phyloP scores from a whole-genome alignment of 1,140 invertebrate species.

The Penaeus japonicus region DNA sequence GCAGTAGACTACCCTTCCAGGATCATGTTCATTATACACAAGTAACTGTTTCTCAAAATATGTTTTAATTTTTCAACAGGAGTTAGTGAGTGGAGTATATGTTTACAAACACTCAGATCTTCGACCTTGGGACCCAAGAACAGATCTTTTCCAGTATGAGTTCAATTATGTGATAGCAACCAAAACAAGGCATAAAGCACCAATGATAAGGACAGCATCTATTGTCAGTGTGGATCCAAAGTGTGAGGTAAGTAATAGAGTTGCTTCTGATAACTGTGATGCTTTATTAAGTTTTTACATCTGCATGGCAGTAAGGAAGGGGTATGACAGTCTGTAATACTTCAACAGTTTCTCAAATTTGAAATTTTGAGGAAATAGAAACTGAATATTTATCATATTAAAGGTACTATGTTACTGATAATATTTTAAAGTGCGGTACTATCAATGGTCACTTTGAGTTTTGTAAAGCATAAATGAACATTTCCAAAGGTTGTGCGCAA shows the following conservation, averaged over 20 bases:
- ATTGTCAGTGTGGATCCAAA: slow-evolving; percentile 53
- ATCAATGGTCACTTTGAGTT: neutral
- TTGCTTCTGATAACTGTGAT: neutral
- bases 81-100: slow-evolving; percentile 75
- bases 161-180: slow-evolving; percentile 68
- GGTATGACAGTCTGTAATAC: neutral
- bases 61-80: slow-evolving; percentile 62
- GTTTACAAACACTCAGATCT: slow-evolving; percentile 77
- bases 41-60: neutral
- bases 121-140: slow-evolving; percentile 82
- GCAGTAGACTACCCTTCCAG: neutral
- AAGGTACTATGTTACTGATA: no score
- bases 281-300: neutral
- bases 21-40: neutral
- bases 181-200: slow-evolving; percentile 67
- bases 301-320: neutral
- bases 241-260: slow-evolving; percentile 27
- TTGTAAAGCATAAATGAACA: no score
- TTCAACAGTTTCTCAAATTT: no score
- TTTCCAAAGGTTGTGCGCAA: slow-evolving; percentile 12
- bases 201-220: slow-evolving; percentile 60
- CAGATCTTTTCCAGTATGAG: slow-evolving; percentile 84
- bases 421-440: no score
- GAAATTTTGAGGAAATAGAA: no score
- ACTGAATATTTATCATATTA: no score